A percentile compares a stretch with the other conserved stretches of the same genome.
phyloP scores from a whole-genome alignment of 2,113 vertebrate species.

The Gymnocephalus cernua region DNA sequence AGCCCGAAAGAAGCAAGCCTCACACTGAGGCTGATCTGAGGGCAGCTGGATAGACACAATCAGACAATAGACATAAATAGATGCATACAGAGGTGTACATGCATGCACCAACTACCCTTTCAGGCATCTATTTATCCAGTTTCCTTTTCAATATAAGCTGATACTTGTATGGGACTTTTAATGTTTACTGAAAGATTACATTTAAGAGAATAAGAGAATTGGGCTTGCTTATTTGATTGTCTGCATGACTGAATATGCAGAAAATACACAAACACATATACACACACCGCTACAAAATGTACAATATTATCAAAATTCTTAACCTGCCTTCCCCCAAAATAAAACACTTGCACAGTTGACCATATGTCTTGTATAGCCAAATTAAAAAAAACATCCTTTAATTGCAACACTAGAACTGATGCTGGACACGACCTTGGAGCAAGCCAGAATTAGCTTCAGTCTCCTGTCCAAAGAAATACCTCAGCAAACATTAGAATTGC shows the following conservation, averaged over 20 bases:
- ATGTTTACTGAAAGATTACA: background rate
- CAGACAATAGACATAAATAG: slow-evolving; percentile 15
- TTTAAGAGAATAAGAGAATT: background rate
- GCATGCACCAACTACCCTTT: slow-evolving; percentile 3
- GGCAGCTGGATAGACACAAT: slow-evolving; percentile 22
- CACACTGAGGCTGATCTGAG: slow-evolving; percentile 28
- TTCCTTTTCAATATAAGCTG: background rate
- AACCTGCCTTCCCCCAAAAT: background rate
- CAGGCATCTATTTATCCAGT: background rate
- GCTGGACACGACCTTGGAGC: slow-evolving; percentile 22
- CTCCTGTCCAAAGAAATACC: slow-evolving; percentile 12
- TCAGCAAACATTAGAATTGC: slow-evolving; percentile 42
- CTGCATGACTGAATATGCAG: background rate
- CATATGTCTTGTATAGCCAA: background rate
- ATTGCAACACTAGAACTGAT: slow-evolving; percentile 22
- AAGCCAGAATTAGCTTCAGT: slow-evolving; percentile 2
- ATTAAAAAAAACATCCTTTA: background rate
- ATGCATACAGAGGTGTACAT: slow-evolving; percentile 10
- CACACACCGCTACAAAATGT: background rate
- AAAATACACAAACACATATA: background rate
- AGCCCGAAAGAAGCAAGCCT: slow-evolving; percentile 25
- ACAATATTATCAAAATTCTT: background rate
- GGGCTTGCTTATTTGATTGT: background rate
- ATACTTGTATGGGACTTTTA: background rate
- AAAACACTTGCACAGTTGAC: background rate